Evolutionary conservation across 2,113 vertebrate species (phyloP), one percentile per base, ranked within the genome.

Genomic region (Perognathus longimembris): DNA sequence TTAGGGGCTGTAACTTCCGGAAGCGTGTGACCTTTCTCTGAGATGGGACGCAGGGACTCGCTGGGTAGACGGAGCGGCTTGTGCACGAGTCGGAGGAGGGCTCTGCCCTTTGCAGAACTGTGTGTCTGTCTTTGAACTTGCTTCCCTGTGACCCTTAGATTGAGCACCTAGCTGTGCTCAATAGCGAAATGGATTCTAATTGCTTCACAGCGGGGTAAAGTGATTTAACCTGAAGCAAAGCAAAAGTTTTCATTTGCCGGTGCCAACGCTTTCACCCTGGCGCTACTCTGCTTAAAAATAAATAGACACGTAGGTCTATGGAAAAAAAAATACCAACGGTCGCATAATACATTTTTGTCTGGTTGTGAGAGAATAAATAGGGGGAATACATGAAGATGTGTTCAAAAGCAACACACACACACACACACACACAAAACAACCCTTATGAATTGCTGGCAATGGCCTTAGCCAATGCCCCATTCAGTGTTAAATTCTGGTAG

Each of bases 141-240:
- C 75, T n/a, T 95, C 90, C 94, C 66, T 67, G 26, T 91, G 89
- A 97, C 94, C 74, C 90, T 97, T 97, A 95, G 94, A 97, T 97
- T 93, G 96, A 96, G 90, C 79, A 94, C 75, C 95, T 97, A 36
- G 81, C 95, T 97, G 88, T 97, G 94, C 90, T 97, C 91, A 95
- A 24, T 88, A 96, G 93, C 63, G 40, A 97, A 95, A 96, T 93
- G 86, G 89, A 95, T 96, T 97, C 96, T 97, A 97, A 97, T 96
- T 97, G 89, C 92, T 93, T 97, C 95, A 83, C 95, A 97, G 96
- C 92, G 95, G 90, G 96, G 89, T 78, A 97, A 54, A 96, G 95
- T 95, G 67, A 96, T 97, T 98, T 97, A 95, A 98, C 94, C 95
- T 42, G 24, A 96, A 95, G 95, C 92, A 94, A 85, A 93, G 57